phyloP scores from a whole-genome alignment of 2,113 vertebrate genomes.

The Sturnus vulgaris region DNA sequence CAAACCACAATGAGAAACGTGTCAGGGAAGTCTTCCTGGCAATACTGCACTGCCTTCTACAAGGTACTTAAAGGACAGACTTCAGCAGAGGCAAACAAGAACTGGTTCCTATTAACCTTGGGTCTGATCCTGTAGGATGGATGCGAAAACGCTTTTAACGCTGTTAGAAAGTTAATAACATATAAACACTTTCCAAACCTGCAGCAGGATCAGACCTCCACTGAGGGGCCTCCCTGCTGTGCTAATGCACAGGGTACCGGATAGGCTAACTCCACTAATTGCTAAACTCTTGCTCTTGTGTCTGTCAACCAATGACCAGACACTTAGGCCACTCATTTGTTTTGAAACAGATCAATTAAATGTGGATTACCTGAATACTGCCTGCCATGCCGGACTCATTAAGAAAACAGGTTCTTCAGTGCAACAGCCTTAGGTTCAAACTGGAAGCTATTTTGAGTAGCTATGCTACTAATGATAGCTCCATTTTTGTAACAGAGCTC shows the following conservation, averaged over 20 bases:
- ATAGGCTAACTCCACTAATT: constrained; percentile 31
- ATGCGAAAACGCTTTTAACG: not conserved
- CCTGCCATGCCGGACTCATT: constrained; percentile 58
- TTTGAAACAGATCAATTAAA: constrained; percentile 57
- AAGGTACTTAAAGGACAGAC: not conserved
- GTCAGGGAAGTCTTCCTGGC: constrained; percentile 67
- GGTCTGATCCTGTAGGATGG: not conserved
- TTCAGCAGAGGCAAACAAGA: not conserved
- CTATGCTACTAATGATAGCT: constrained; percentile 58
- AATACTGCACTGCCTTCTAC: not conserved
- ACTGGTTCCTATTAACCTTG: not conserved
- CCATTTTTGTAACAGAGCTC: constrained; percentile 49
- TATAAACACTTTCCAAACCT: not conserved
- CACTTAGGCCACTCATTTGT: not conserved
- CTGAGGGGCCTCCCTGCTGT: constrained; percentile 25
- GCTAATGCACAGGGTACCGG: not conserved
- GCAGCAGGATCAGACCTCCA: not conserved
- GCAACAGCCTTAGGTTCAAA: constrained; percentile 61
- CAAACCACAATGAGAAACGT: constrained; percentile 69
- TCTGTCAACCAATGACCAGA: constrained; percentile 20
- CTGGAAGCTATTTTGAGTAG: constrained; percentile 57
- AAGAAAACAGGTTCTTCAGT: constrained; percentile 58
- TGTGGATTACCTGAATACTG: constrained; percentile 66
- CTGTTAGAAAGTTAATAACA: not conserved
- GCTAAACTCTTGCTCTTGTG: constrained; percentile 23